Evolutionary conservation across 2,888 invertebrate genomes (phyloP).

Genomic region (Antheraea assamensis): DNA sequence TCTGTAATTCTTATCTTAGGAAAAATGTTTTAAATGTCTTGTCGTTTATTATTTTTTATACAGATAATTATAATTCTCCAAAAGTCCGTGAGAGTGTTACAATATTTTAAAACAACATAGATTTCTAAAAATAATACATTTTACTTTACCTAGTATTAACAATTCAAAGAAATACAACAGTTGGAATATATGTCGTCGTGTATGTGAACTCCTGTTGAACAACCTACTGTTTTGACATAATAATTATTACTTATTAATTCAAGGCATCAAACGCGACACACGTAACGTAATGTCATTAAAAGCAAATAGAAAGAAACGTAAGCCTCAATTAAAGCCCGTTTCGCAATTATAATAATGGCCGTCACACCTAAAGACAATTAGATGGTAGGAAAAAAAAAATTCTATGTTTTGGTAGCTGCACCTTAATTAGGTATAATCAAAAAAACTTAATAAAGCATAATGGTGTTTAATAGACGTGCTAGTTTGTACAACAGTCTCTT

Average conservation of each 20-base stretch:
- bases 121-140: too few species aligned
- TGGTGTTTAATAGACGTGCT: conserved; percentile 35
- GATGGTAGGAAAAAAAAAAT: conserved; percentile 66
- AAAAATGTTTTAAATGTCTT: too few species aligned
- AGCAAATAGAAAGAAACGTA: conserved; percentile 65
- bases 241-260: conserved; percentile 20
- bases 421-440: conserved; percentile 59
- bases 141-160: neutral
- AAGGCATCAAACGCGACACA: conserved; percentile 21
- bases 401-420: conserved; percentile 57
- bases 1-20: too few species aligned
- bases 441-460: conserved; percentile 55
- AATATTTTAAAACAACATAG: too few species aligned
- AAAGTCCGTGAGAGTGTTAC: too few species aligned
- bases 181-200: neutral
- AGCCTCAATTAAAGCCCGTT: conserved; percentile 67
- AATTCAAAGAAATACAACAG: neutral
- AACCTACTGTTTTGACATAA: conserved; percentile 20
- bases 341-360: conserved; percentile 80
- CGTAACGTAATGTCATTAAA: conserved; percentile 41
- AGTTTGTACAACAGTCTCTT: conserved; percentile 46
- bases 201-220: conserved; percentile 2
- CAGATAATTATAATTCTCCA: too few species aligned
- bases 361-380: conserved; percentile 82
- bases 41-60: too few species aligned